phyloP scores from a whole-genome alignment of 2,888 invertebrate genomes.

The Ichneumon xanthorius region DNA sequence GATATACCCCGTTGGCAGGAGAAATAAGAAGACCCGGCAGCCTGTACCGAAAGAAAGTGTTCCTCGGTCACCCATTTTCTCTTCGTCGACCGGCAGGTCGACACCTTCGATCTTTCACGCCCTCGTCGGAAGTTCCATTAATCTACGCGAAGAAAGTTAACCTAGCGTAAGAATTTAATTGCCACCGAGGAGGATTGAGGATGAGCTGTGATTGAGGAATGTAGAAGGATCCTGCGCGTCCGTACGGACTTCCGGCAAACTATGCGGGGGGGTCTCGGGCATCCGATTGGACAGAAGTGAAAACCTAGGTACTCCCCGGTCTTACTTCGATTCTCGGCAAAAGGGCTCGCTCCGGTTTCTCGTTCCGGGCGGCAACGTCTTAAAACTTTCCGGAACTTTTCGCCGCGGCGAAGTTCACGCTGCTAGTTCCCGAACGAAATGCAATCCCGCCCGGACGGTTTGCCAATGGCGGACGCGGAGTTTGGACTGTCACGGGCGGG shows the following conservation, averaged over 20 bases:
- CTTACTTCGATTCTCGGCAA: constrained; percentile 26
- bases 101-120: background rate
- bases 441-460: constrained; percentile 51
- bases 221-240: background rate
- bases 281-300: background rate
- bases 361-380: constrained; percentile 29
- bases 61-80: background rate
- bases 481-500: constrained; percentile 44
- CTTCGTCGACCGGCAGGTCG: background rate
- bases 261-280: background rate
- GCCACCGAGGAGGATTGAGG: background rate
- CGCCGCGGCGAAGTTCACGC: constrained; percentile 43
- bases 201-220: background rate
- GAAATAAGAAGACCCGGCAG: background rate
- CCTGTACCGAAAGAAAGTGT: background rate
- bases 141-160: background rate
- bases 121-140: background rate
- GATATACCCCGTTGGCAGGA: constrained; percentile 2
- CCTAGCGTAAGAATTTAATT: background rate
- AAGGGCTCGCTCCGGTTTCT: constrained; percentile 27
- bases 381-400: constrained; percentile 49
- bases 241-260: background rate
- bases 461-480: constrained; percentile 12
- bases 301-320: background rate
- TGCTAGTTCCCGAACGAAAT: constrained; percentile 34